Conservation (phyloP, 1,140 invertebrate species). For the Schlechtendalia chinensis region DNA sequence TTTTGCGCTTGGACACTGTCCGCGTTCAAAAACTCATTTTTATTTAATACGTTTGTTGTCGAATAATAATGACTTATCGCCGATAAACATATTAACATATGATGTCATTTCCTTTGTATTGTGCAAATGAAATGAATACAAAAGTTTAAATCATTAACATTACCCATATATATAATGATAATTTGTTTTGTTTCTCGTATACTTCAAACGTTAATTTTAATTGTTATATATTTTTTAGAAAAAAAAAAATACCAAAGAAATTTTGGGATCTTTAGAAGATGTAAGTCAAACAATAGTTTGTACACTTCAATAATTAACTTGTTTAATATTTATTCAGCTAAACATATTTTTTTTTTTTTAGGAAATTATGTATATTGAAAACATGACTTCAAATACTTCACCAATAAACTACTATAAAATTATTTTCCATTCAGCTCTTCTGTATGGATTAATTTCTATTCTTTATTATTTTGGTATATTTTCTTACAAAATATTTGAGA, state of each 20-base stretch:
- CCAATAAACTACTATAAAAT: constrained; percentile 75
- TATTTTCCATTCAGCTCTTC: constrained; percentile 74
- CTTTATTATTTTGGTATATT: constrained; percentile 78
- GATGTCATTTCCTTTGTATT: too few relatives aligned
- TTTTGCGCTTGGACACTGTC: too few relatives aligned
- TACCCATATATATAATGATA: too few relatives aligned
- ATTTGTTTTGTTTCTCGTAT: too few relatives aligned
- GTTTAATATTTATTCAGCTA: constrained; percentile 43
- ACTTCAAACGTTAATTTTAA: too few relatives aligned
- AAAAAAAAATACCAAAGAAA: constrained; percentile 74
- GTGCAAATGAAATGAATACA: too few relatives aligned
- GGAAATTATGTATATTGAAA: constrained; percentile 77
- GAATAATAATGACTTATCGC: too few relatives aligned
- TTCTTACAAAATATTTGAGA: constrained; percentile 67
- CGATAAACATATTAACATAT: too few relatives aligned
- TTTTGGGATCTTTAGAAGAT: constrained; percentile 73
- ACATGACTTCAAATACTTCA: constrained; percentile 75
- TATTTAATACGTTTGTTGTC: too few relatives aligned
- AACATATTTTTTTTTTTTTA: constrained; percentile 55
- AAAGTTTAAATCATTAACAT: too few relatives aligned
- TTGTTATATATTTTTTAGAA: constrained; percentile 64
- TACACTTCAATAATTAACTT: neutral
- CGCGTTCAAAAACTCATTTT: too few relatives aligned
- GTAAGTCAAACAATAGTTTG: constrained; percentile 55
- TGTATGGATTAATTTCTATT: constrained; percentile 73